Evolutionary conservation across 2,113 vertebrate species (phyloP), one percentile per base, ranked within the genome.

Genomic region (Malurus alboscapulatus): DNA sequence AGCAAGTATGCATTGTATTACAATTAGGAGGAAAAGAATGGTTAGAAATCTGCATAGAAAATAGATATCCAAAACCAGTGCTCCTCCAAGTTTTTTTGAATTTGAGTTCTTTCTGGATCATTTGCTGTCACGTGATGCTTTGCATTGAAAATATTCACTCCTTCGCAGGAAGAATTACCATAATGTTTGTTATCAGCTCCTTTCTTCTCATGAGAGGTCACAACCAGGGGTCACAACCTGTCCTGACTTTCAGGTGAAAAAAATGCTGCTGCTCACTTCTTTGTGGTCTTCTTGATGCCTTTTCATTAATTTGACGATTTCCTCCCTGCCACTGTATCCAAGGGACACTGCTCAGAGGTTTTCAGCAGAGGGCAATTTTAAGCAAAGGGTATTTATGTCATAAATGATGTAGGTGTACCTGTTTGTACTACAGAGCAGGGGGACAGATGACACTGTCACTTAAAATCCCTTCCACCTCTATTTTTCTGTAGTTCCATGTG

Each of bases 181-280:
- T 54, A 67, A 51, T 74, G 17, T 61, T 57, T 4, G 0, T 73
- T 92, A 34, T 13, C 17, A 81, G 18, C 29, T 66, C 13, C 57
- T 69, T 85, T 45, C 36, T 88, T 92, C 50, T 66, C 45, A 16
- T 27, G 58, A 63, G 25, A 1, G 5, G 11, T 65, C 74, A 25
- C 38, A 85, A 38, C 3, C 44, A n/a, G 16, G 22, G 32, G 12
- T 47, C 32, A 44, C 34, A 84, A 51, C 12, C 6, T 0, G 0
- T 68, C 75, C 53, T 68, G n/a, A 14, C 17, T 76, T 82, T 15
- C 32, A 65, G 40, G n/a, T 63, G 40, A 76, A 76, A 84, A 74
- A 82, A 68, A 25, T 38, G 26, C 34, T 84, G 32, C 68, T 87
- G 42, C 53, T 82, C 26, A 16, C n/a, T 63, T 47, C 24, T 63